Percentiles rank a stretch among this genome's conserved stretches.
These are phyloP conservation scores for Drosophila littoralis DNA, from an alignment of 1,140 invertebrate genomes.

Conservation along the genomic window DNA sequence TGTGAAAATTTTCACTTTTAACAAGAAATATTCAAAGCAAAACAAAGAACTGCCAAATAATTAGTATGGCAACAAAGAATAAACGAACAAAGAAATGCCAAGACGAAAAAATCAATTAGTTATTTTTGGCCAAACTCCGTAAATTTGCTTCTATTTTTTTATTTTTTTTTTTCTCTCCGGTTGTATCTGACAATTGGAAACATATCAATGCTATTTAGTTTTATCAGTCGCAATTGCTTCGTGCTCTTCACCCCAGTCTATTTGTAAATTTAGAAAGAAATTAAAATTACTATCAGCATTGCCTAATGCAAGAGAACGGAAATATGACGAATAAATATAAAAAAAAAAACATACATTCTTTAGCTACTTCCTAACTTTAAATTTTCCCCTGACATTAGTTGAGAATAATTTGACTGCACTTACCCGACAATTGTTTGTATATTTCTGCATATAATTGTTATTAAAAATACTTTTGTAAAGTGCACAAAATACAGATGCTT, in stretches of 20 bases:
- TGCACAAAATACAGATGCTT: slow-evolving; percentile 20
- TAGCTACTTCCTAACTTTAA: not conserved
- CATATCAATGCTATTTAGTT: slow-evolving; percentile 36
- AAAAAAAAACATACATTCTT: not conserved
- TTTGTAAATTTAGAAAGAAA: slow-evolving; percentile 32
- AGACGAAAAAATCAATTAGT: slow-evolving; percentile 1
- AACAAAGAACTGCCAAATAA: slow-evolving; percentile 10
- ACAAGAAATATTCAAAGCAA: slow-evolving; percentile 17
- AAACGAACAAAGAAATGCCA: slow-evolving; percentile 1
- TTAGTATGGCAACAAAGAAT: not conserved
- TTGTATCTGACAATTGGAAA: slow-evolving; percentile 34
- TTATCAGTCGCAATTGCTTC: slow-evolving; percentile 22
- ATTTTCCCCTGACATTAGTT: not conserved
- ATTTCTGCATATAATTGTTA: slow-evolving; percentile 40
- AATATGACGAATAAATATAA: not conserved
- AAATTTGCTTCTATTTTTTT: not conserved
- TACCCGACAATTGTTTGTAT: slow-evolving; percentile 35
- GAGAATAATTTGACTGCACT: slow-evolving; percentile 24
- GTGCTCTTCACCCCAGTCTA: not conserved
- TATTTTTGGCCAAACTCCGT: slow-evolving; percentile 4
- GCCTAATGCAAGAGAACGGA: slow-evolving; percentile 2
- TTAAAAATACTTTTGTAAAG: slow-evolving; percentile 39
- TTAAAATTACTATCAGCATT: slow-evolving; percentile 38
- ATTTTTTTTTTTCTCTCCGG: not conserved
- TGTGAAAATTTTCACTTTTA: slow-evolving; percentile 6